Conservation (phyloP, 2,797 vertebrate species). For the Pteronotus mesoamericanus region DNA sequence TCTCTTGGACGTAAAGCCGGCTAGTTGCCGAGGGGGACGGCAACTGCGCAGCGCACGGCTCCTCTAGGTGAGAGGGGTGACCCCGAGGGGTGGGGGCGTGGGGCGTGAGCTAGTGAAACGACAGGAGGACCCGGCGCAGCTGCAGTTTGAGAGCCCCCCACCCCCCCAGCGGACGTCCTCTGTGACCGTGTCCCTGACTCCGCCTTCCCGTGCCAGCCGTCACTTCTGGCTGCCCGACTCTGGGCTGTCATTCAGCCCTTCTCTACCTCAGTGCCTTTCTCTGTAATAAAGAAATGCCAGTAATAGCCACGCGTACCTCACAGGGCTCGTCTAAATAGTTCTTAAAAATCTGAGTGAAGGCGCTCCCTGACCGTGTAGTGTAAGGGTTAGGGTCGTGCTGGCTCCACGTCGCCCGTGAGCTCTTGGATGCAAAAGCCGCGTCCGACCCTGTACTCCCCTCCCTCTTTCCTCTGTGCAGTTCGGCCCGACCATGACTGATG, state of each 20-base stretch:
- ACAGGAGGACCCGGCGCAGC: neutral
- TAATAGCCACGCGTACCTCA: neutral
- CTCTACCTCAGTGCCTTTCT: neutral
- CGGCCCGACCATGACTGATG: neutral
- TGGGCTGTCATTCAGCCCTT: neutral
- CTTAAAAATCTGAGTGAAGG: neutral
- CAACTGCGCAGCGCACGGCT: neutral
- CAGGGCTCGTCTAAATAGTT: neutral
- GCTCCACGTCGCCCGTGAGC: neutral
- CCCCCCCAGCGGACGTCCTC: neutral
- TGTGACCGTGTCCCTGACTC: neutral
- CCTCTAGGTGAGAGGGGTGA: neutral
- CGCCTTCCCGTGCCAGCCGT: neutral
- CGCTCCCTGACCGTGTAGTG: neutral
- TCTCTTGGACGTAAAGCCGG: neutral
- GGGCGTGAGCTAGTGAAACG: neutral
- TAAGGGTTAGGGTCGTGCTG: rapidly evolving
- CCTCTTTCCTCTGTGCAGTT: neutral
- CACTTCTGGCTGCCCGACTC: neutral
- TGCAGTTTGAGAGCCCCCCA: neutral
- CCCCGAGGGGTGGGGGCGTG: no score
- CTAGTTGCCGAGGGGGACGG: neutral
- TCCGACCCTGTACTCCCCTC: neutral
- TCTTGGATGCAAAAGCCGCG: neutral
- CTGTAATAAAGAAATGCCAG: neutral